phyloP scores from a whole-genome alignment of 1,140 invertebrate genomes.

The Bombus polaris region DNA sequence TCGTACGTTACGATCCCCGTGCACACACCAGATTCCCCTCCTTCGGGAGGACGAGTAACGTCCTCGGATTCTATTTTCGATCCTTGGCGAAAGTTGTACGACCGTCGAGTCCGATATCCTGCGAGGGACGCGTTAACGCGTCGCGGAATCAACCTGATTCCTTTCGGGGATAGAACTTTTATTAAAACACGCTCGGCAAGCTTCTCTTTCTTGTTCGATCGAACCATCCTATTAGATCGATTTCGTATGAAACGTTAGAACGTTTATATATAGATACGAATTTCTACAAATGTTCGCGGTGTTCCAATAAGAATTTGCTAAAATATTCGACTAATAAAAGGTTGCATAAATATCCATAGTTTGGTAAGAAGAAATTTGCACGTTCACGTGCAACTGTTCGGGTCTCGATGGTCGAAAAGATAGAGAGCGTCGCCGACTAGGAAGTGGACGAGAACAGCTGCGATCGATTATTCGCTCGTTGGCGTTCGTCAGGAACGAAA shows the following conservation, averaged over 20 bases:
- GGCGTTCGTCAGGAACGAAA: neutral
- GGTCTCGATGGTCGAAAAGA: neutral
- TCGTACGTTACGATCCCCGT: conserved; percentile 17
- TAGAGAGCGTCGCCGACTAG: too few relatives aligned
- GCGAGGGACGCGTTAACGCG: neutral
- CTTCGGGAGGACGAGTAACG: conserved; percentile 39
- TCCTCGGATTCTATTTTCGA: conserved; percentile 57
- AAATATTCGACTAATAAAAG: too few relatives aligned
- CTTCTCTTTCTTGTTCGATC: too few relatives aligned
- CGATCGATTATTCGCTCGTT: conserved; percentile 5
- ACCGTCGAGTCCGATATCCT: neutral
- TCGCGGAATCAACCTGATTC: neutral
- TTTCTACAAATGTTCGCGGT: too few relatives aligned
- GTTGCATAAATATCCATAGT: too few relatives aligned
- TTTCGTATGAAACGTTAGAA: too few relatives aligned
- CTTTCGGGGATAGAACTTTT: neutral
- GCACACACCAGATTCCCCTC: neutral
- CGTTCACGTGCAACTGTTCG: too few relatives aligned
- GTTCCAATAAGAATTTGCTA: too few relatives aligned
- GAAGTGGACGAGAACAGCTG: neutral
- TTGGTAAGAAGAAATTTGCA: too few relatives aligned
- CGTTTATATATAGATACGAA: too few relatives aligned
- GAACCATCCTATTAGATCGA: too few relatives aligned
- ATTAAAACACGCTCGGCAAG: too few relatives aligned
- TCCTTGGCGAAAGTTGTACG: conserved; percentile 47